These are phyloP conservation scores for Aldabrachelys gigantea DNA, from an alignment of 2,113 vertebrate genomes.

Conservation along the genomic window DNA sequence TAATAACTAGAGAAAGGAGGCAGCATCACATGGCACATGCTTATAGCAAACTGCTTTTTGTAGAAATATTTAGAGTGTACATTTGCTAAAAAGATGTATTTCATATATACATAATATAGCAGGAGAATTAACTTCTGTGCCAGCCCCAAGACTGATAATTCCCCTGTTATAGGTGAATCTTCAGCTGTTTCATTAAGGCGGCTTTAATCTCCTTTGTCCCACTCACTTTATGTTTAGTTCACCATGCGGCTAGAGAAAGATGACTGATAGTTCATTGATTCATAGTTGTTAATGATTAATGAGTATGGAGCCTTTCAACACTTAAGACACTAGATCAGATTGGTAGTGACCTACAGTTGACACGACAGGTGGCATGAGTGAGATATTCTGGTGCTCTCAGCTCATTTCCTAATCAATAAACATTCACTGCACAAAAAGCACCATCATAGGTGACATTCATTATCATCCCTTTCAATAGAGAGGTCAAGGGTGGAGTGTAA, in stretches of 20 bases:
- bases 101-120: constrained; percentile 19
- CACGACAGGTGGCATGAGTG: background rate
- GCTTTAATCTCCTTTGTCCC: background rate
- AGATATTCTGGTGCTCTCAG: background rate
- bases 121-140: constrained; percentile 17
- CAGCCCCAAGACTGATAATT: background rate
- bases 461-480: background rate
- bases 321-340: background rate
- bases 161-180: background rate
- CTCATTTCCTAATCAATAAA: background rate
- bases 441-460: background rate
- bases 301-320: background rate
- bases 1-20: constrained; percentile 52
- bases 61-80: constrained; percentile 45
- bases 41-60: constrained; percentile 14
- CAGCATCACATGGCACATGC: background rate
- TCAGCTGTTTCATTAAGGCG: background rate
- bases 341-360: background rate
- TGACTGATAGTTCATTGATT: background rate
- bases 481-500: background rate
- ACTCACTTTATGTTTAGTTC: background rate
- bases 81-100: constrained; percentile 18
- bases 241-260: background rate
- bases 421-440: background rate
- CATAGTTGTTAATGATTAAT: background rate